phyloP scores from a whole-genome alignment of 1,140 invertebrate genomes.

The Saccostrea cuccullata region DNA sequence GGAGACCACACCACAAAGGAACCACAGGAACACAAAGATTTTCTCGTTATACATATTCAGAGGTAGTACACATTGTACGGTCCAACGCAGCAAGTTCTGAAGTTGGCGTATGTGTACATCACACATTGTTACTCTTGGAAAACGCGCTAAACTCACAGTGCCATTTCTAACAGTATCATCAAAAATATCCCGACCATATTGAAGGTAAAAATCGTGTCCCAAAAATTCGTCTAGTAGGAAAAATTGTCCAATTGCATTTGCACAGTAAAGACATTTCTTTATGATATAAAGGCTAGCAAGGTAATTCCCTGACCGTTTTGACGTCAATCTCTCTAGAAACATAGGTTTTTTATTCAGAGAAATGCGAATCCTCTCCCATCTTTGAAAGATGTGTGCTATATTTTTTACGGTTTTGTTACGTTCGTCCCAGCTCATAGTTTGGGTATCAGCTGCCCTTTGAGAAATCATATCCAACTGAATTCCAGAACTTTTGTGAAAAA shows the following conservation, averaged over 20 bases:
- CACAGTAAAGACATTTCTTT: slow-evolving; percentile 79
- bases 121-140: slow-evolving; percentile 80
- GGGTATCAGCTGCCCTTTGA: slow-evolving; percentile 49
- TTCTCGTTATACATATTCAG: slow-evolving; percentile 82
- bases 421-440: slow-evolving; percentile 60
- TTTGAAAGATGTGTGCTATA: slow-evolving; percentile 69
- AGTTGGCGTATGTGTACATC: slow-evolving; percentile 80
- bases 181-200: slow-evolving; percentile 77
- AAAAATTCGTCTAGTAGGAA: slow-evolving; percentile 79
- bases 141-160: slow-evolving; percentile 72
- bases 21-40: slow-evolving; percentile 78
- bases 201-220: slow-evolving; percentile 75
- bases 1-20: slow-evolving; percentile 71
- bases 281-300: slow-evolving; percentile 79
- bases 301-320: slow-evolving; percentile 73
- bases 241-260: slow-evolving; percentile 79
- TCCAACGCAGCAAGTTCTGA: slow-evolving; percentile 73
- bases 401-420: slow-evolving; percentile 64
- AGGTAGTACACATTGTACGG: slow-evolving; percentile 80
- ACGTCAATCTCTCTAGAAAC: slow-evolving; percentile 75
- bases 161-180: slow-evolving; percentile 73
- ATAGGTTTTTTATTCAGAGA: slow-evolving; percentile 62
- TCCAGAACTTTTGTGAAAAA: slow-evolving; percentile 66
- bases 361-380: slow-evolving; percentile 59
- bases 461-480: slow-evolving; percentile 68